Base-by-base conservation (phyloP, 64 coral and sea anemone species). In the Montipora foliosa region DNA sequence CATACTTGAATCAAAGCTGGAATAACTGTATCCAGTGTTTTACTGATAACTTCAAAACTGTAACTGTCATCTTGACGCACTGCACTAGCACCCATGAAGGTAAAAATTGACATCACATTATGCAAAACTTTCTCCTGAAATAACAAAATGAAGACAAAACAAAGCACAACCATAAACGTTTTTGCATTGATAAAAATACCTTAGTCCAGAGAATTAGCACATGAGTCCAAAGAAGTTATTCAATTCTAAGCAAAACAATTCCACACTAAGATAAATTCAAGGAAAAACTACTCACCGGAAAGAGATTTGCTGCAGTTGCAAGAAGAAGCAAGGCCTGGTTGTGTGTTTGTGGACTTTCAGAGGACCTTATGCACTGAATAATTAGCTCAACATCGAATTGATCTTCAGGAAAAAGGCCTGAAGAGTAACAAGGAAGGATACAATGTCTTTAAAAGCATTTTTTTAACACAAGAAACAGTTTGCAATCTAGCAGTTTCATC, bases 21-120 rank as follows among this genome's bases (percentile, higher is more conserved):
- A 53, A 99, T 99, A 16, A 99, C 95, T 83, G 95, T 94, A 16
- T 94, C 98, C 70, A 96, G 74, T 16, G 98, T 99, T 74, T 94
- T 99, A 80, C 76, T 94, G 47, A 99, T 99, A 51, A 99, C 92
- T 74, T 96, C 95, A 80, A 99, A 99, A 77, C 98, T 99, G 79
- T 99, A 99, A 46, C 92, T 96, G 57, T 99, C 98, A 90, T 99
- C 98, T 51, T 99, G 95, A 12, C 98, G 86, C 14, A 99, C 60
- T 5, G 94, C 79, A 64, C 80, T 99, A 8, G 92, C 94, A 67
- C 98, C 98, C 98, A 99, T 99, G 57, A 99, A 99, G 1, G 98
- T 99, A 77, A 99, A 99, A 24, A 99, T 96, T 5, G 98, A 96
- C 98, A 99, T 99, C 37, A 99, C 89, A 69, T 99, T 99, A 81